These are phyloP conservation scores for Muntiacus muntjak DNA, from an alignment of 2,113 vertebrate species.

Conservation along the genomic window DNA sequence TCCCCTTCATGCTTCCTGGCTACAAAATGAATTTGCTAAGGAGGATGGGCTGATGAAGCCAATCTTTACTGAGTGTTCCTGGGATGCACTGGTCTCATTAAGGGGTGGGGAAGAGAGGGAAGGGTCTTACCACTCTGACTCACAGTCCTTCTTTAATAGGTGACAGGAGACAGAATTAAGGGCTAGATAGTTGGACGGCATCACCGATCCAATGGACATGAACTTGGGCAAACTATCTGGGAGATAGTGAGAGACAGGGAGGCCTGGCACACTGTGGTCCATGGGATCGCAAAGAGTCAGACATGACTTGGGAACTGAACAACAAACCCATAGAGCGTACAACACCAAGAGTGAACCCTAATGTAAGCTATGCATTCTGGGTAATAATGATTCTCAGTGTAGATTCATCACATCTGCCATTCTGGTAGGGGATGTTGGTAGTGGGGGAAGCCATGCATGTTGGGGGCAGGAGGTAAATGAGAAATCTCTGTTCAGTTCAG, in stretches of 20 bases:
- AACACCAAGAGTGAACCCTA: neutral
- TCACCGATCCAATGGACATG: neutral
- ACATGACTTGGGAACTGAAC: neutral
- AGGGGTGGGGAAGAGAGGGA: neutral
- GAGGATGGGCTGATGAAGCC: neutral
- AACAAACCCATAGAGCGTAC: neutral
- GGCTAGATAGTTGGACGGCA: neutral
- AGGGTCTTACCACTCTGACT: neutral
- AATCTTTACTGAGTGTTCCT: neutral
- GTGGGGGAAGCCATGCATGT: neutral
- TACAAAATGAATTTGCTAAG: neutral
- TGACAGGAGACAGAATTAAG: neutral
- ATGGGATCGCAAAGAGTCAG: neutral
- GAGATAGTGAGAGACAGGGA: neutral
- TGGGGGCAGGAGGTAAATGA: too few species aligned
- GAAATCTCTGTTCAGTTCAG: neutral
- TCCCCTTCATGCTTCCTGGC: neutral
- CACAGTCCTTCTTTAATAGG: neutral
- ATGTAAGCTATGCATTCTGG: neutral
- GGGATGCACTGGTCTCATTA: neutral
- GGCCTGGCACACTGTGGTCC: neutral
- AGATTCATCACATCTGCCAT: neutral
- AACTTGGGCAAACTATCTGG: neutral
- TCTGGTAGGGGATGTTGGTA: neutral
- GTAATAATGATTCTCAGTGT: neutral